A percentile compares a stretch with the other conserved stretches of the same genome.
These are phyloP conservation scores for Automeris io DNA, from an alignment of 2,888 invertebrate species.

Conservation along the genomic window DNA sequence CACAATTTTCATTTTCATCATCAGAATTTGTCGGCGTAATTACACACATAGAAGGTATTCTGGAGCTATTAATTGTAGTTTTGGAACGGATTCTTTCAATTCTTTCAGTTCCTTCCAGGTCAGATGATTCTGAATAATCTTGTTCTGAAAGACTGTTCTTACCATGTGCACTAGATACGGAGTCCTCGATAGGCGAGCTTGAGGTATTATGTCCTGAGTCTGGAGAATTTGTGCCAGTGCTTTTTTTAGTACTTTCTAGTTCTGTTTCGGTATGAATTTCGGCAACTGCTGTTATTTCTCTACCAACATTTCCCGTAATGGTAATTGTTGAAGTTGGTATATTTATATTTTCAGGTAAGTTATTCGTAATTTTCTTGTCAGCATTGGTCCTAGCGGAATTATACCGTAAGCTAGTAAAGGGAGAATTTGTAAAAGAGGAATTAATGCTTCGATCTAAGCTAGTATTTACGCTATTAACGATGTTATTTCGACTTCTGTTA, in stretches of 20 bases:
- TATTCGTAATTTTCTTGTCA: conserved; percentile 51
- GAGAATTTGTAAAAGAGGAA: conserved; percentile 57
- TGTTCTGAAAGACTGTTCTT: conserved; percentile 84
- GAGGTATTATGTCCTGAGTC: conserved; percentile 90
- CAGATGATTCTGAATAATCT: conserved; percentile 91
- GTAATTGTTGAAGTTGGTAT: conserved; percentile 50
- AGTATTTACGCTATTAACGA: conserved; percentile 69
- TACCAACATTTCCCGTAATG: conserved; percentile 58
- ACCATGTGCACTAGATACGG: conserved; percentile 83
- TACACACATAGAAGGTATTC: conserved; percentile 95
- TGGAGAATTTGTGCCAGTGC: conserved; percentile 83
- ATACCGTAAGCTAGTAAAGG: conserved; percentile 58
- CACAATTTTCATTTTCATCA: conserved; percentile 82
- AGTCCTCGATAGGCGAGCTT: conserved; percentile 86
- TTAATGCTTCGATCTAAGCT: conserved; percentile 75
- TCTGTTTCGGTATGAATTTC: conserved; percentile 72
- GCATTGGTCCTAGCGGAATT: conserved; percentile 48
- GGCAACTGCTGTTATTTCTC: conserved; percentile 78
- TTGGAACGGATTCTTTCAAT: conserved; percentile 91
- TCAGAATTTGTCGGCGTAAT: conserved; percentile 93
- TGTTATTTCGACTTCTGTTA: conserved; percentile 68
- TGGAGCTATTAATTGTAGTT: conserved; percentile 89
- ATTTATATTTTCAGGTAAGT: conserved; percentile 54
- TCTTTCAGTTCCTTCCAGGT: conserved; percentile 91
- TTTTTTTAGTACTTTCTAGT: conserved; percentile 68